phyloP scores from a whole-genome alignment of 1,140 invertebrate genomes.

The Papilio polyxenes region DNA sequence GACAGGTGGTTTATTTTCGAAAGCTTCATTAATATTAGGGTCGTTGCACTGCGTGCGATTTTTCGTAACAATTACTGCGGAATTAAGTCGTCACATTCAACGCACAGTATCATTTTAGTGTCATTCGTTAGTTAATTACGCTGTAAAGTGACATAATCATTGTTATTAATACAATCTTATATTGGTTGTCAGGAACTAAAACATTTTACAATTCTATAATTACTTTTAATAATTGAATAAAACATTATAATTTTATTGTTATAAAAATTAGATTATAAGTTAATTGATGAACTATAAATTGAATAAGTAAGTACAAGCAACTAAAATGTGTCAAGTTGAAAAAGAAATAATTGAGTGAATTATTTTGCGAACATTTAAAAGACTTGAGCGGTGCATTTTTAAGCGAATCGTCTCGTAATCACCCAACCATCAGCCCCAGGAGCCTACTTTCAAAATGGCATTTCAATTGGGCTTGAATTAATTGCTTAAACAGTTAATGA shows the following conservation, averaged over 20 bases:
- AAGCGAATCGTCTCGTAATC: background rate
- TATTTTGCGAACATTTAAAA: background rate
- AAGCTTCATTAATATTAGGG: background rate
- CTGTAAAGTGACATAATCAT: background rate
- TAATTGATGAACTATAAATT: background rate
- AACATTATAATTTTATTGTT: too few relatives aligned
- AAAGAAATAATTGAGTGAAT: background rate
- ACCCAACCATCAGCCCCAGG: background rate
- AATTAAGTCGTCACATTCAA: slow-evolving; percentile 23
- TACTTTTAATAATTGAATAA: too few relatives aligned
- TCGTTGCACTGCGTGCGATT: slow-evolving; percentile 14
- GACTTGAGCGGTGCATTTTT: background rate
- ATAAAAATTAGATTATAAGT: background rate
- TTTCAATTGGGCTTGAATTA: slow-evolving; percentile 32
- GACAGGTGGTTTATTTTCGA: background rate
- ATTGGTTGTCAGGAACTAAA: background rate
- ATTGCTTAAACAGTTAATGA: slow-evolving; percentile 34
- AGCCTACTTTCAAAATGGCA: slow-evolving; percentile 34
- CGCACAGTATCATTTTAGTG: slow-evolving; percentile 20
- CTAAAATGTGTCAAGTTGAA: background rate
- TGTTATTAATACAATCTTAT: background rate
- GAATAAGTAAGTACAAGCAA: background rate
- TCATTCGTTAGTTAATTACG: background rate
- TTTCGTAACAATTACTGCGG: background rate
- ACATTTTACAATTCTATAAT: too few relatives aligned